phyloP scores from a whole-genome alignment of 2,797 vertebrate genomes.

The Heliangelus exortis region DNA sequence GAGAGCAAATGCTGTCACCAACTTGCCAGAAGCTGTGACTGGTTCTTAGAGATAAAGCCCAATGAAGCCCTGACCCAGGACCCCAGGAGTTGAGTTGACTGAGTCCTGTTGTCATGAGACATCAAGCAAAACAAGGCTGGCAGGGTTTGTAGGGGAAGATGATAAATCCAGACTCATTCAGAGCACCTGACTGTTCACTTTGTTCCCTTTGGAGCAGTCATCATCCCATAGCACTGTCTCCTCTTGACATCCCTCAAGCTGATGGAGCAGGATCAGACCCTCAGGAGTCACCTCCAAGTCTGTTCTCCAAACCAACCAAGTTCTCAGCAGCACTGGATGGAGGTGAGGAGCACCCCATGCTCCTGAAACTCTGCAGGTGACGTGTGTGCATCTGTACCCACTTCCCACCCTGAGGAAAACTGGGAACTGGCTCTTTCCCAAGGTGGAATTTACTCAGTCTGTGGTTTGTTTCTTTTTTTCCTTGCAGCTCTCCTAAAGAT shows the following conservation, averaged over 20 bases:
- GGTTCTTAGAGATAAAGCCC: background rate
- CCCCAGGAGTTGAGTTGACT: background rate
- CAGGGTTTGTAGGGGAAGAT: conserved; percentile 18
- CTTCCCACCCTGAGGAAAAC: accelerated
- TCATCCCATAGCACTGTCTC: background rate
- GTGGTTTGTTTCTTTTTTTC: no score
- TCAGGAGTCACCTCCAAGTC: accelerated
- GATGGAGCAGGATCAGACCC: background rate
- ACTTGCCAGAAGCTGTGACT: background rate
- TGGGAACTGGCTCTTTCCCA: background rate
- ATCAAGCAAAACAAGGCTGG: background rate
- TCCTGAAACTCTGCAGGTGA: background rate
- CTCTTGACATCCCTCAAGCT: conserved; percentile 1
- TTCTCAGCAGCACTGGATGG: accelerated
- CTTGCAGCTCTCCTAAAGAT: background rate
- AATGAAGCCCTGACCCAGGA: background rate
- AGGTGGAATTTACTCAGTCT: background rate
- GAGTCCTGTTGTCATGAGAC: background rate
- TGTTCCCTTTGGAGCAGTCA: conserved; percentile 12
- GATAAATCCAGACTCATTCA: conserved; percentile 31
- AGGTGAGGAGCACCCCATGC: background rate
- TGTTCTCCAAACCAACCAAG: accelerated
- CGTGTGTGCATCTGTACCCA: accelerated
- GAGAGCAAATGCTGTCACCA: background rate
- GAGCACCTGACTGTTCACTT: conserved; percentile 37